Percentiles rank a stretch among this genome's conserved stretches.
These are phyloP conservation scores for Pogonocherus hispidulus DNA, from an alignment of 2,888 invertebrate species.

Conservation along the genomic window DNA sequence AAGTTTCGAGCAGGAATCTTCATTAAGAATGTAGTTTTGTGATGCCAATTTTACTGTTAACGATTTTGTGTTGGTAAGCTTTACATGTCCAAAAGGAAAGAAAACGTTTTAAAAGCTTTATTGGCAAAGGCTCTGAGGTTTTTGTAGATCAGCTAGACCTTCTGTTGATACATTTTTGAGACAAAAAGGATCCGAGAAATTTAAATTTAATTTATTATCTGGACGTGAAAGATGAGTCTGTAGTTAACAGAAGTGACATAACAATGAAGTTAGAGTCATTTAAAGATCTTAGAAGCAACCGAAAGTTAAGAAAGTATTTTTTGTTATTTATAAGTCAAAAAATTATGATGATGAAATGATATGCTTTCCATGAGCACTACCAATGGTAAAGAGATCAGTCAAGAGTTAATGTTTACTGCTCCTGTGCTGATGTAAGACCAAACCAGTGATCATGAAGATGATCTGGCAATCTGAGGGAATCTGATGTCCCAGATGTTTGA, in stretches of 20 bases:
- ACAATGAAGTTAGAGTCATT: neutral
- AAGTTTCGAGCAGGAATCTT: neutral
- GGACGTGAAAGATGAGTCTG: neutral
- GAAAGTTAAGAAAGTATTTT: no score
- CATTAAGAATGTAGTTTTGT: neutral
- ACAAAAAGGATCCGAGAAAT: slow-evolving; percentile 7
- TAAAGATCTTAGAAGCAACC: neutral
- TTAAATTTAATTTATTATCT: neutral
- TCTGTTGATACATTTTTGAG: slow-evolving; percentile 7
- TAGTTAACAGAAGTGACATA: neutral
- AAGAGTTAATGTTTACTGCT: no score
- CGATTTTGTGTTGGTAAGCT: slow-evolving; percentile 1
- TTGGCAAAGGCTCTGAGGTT: neutral
- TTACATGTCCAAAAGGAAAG: neutral
- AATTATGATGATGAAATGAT: no score
- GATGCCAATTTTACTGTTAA: neutral
- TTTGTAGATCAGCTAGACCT: neutral
- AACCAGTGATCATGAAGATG: no score
- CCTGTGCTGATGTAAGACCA: no score
- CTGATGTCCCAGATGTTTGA: no score
- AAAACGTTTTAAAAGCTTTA: neutral
- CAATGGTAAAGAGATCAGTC: no score
- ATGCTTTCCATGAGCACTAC: no score
- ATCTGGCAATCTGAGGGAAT: no score
- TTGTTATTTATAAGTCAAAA: no score